Evolutionary conservation across 2,888 invertebrate genomes (phyloP).

Genomic region (Euplagia quadripunctaria): DNA sequence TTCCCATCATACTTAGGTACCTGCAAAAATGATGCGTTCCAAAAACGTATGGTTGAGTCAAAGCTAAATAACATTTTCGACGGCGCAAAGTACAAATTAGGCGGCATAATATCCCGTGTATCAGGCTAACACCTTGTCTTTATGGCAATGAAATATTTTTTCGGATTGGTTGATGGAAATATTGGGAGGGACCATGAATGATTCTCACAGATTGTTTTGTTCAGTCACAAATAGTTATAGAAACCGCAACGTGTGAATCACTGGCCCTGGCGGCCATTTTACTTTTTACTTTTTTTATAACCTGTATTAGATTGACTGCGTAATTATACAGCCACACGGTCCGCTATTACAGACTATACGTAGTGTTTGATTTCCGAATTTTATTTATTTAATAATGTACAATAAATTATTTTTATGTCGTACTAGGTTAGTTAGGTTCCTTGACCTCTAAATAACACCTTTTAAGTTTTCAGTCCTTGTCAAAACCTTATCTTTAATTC

Average conservation of each 20-base stretch:
- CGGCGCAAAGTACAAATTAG: slow-evolving; percentile 70
- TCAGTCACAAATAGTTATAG: slow-evolving; percentile 68
- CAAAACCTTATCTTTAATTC: not conserved
- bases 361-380: slow-evolving; percentile 31
- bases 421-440: not conserved
- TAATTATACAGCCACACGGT: slow-evolving; percentile 42
- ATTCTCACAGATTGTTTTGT: slow-evolving; percentile 56
- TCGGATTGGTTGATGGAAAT: slow-evolving; percentile 67
- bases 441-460: not conserved
- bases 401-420: not conserved
- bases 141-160: slow-evolving; percentile 63
- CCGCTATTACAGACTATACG: slow-evolving; percentile 21
- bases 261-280: slow-evolving; percentile 54
- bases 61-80: slow-evolving; percentile 62
- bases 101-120: slow-evolving; percentile 62
- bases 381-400: slow-evolving; percentile 11
- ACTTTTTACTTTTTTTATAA: slow-evolving; percentile 49
- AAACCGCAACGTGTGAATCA: slow-evolving; percentile 73
- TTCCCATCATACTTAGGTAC: slow-evolving; percentile 66
- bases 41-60: slow-evolving; percentile 68
- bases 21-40: slow-evolving; percentile 68
- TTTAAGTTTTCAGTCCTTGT: not conserved
- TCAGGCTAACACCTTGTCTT: slow-evolving; percentile 65
- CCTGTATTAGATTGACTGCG: slow-evolving; percentile 52
- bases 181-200: slow-evolving; percentile 62